Evolutionary conservation across 1,140 invertebrate species (phyloP), one percentile per base, ranked within the genome.

Genomic region (Drosophila nikananu): DNA sequence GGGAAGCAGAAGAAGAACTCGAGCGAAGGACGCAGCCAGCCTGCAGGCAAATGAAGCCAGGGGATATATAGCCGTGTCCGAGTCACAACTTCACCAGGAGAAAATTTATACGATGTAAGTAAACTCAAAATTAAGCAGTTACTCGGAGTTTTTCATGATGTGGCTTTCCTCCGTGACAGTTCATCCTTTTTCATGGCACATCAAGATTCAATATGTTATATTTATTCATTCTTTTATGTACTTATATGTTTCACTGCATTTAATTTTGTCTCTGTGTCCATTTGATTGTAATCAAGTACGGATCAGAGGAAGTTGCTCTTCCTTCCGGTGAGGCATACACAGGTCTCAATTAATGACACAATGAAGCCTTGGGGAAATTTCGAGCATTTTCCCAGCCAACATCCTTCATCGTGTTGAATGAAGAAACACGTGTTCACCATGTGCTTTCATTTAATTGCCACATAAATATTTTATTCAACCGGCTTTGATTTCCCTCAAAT

Each of bases 391-490:
- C 59, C 21, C 74, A 35, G 30, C 12, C 42, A 44, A 57, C 23
- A 58, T 49, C 35, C 42, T 51, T 25, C 59, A 58, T 41, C 37
- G 23, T 37, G 32, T 60, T 60, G 5, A 51, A n/a, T 75, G 4
- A 46, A 44, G 21, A 44, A 64, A 37, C 39, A 21, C 54, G 21
- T 57, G 54, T 42, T 23, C 42, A 21, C 23, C 49, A 57, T 59
- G 46, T 73, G 61, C 19, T 41, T 27, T 42, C 57, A 21, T 55
- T 89, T 77, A 77, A 89, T 89, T 89, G 84, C 67, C 66, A 21
- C 54, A 67, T 80, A 71, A 87, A 86, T 87, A 77, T 77, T 86
- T 87, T 35, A 87, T 83, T 49, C 55, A 3, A 1, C 15, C n/a
- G 59, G 19, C 52, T 66, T 62, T 75, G 59, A 61, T 70, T 80